These are phyloP conservation scores for Lypha dubia DNA, from an alignment of 2,888 invertebrate species.

Conservation along the genomic window DNA sequence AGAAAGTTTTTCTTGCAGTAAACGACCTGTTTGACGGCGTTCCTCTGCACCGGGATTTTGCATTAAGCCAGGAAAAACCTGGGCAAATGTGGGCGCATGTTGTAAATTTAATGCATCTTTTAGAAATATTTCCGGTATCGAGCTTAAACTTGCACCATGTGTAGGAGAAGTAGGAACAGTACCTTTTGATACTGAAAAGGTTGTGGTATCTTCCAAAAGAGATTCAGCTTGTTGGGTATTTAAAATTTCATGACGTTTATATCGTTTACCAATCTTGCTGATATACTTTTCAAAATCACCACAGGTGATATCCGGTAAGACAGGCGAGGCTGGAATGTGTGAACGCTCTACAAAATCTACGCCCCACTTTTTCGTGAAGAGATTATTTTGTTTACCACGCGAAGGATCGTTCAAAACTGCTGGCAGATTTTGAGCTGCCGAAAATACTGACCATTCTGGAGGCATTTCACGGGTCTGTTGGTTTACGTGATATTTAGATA, in stretches of 20 bases:
- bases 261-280: slow-evolving; percentile 89
- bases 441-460: slow-evolving; percentile 87
- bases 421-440: slow-evolving; percentile 96
- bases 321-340: slow-evolving; percentile 90
- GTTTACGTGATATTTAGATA: slow-evolving; percentile 87
- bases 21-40: slow-evolving; percentile 85
- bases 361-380: slow-evolving; percentile 99
- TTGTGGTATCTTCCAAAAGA: slow-evolving; percentile 64
- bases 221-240: slow-evolving; percentile 72
- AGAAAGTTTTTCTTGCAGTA: slow-evolving; percentile 94
- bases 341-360: slow-evolving; percentile 94
- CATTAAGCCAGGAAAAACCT: slow-evolving; percentile 90
- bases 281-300: slow-evolving; percentile 94
- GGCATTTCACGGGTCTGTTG: slow-evolving; percentile 81
- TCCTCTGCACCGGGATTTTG: slow-evolving; percentile 78
- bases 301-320: slow-evolving; percentile 92
- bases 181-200: neutral
- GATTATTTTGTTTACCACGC: slow-evolving; percentile 94
- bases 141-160: slow-evolving; percentile 84
- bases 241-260: slow-evolving; percentile 86
- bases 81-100: slow-evolving; percentile 91
- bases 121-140: slow-evolving; percentile 93
- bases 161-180: slow-evolving; percentile 73
- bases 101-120: slow-evolving; percentile 91
- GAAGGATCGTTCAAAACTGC: slow-evolving; percentile 98